A percentile compares a stretch with the other conserved stretches of the same genome.
Evolutionary conservation across 2,888 invertebrate genomes (phyloP).

Genomic region (Parascotia fuliginaria): DNA sequence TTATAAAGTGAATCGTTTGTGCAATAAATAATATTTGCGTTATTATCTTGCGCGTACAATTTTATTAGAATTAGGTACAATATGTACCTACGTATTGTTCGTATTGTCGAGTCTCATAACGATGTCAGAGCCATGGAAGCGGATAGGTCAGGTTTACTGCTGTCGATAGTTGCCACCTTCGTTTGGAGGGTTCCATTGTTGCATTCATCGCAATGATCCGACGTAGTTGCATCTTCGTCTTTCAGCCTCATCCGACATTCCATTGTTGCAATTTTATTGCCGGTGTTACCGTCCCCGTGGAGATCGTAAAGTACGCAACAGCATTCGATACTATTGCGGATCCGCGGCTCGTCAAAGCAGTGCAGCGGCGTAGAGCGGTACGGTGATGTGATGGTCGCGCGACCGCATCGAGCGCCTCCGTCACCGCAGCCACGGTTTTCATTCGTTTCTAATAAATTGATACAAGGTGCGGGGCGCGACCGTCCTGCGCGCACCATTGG

Average conservation of each 20-base stretch:
- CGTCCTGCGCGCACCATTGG: slow-evolving; percentile 69
- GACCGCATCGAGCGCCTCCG: slow-evolving; percentile 77
- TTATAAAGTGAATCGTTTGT: slow-evolving; percentile 39
- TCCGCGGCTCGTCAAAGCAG: slow-evolving; percentile 38
- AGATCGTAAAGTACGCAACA: slow-evolving; percentile 79
- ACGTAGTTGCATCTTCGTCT: slow-evolving; percentile 74
- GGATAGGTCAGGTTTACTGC: slow-evolving; percentile 70
- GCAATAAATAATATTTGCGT: slow-evolving; percentile 51
- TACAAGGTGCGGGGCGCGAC: slow-evolving; percentile 70
- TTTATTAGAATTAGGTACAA: slow-evolving; percentile 43
- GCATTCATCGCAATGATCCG: slow-evolving; percentile 81
- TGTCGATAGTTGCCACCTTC: slow-evolving; percentile 81
- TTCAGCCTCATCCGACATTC: slow-evolving; percentile 81
- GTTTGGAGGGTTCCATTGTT: slow-evolving; percentile 81
- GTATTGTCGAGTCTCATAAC: slow-evolving; percentile 44
- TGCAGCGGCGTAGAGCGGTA: slow-evolving; percentile 14
- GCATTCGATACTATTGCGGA: slow-evolving; percentile 79
- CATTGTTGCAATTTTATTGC: slow-evolving; percentile 85
- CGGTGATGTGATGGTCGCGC: slow-evolving; percentile 72
- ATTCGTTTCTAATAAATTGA: slow-evolving; percentile 85
- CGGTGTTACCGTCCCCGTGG: slow-evolving; percentile 81
- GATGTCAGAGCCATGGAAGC: slow-evolving; percentile 43
- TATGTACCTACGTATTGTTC: slow-evolving; percentile 37
- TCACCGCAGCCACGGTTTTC: slow-evolving; percentile 82
- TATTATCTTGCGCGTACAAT: slow-evolving; percentile 39